Conservation (phyloP, 2,888 invertebrate species). For the Alcis repandata region DNA sequence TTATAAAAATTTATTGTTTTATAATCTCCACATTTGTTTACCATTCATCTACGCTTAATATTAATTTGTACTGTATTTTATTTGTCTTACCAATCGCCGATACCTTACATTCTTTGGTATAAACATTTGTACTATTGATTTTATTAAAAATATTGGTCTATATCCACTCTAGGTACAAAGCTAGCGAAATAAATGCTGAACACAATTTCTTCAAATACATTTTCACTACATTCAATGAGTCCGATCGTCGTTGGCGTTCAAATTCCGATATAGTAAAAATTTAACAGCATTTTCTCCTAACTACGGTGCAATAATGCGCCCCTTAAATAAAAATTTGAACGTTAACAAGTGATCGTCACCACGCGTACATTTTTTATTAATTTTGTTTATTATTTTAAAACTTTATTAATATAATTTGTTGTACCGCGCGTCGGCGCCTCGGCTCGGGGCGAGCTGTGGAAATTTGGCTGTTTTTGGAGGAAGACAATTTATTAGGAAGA, state of each 20-base stretch:
- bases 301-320: slow-evolving; percentile 70
- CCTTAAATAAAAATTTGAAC: slow-evolving; percentile 63
- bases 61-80: slow-evolving; percentile 82
- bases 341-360: slow-evolving; percentile 62
- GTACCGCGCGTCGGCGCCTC: slow-evolving; percentile 73
- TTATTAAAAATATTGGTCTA: slow-evolving; percentile 47
- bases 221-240: slow-evolving; percentile 78
- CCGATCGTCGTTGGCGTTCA: slow-evolving; percentile 58
- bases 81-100: slow-evolving; percentile 76
- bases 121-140: slow-evolving; percentile 76
- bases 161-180: slow-evolving; percentile 78
- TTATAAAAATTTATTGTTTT: slow-evolving; percentile 55
- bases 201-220: slow-evolving; percentile 75
- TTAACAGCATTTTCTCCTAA: slow-evolving; percentile 65
- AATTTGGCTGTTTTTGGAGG: slow-evolving; percentile 70
- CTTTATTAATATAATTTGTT: slow-evolving; percentile 86
- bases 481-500: slow-evolving; percentile 78
- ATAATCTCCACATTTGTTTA: slow-evolving; percentile 62
- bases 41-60: slow-evolving; percentile 74
- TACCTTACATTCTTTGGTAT: slow-evolving; percentile 69
- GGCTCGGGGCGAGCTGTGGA: slow-evolving; percentile 59
- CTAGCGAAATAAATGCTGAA: slow-evolving; percentile 71
- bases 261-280: slow-evolving; percentile 70
- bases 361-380: slow-evolving; percentile 83
- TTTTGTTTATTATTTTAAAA: slow-evolving; percentile 85